These are phyloP conservation scores for Tetragonula clypearis DNA, from an alignment of 1,140 invertebrate genomes.

Conservation along the genomic window DNA sequence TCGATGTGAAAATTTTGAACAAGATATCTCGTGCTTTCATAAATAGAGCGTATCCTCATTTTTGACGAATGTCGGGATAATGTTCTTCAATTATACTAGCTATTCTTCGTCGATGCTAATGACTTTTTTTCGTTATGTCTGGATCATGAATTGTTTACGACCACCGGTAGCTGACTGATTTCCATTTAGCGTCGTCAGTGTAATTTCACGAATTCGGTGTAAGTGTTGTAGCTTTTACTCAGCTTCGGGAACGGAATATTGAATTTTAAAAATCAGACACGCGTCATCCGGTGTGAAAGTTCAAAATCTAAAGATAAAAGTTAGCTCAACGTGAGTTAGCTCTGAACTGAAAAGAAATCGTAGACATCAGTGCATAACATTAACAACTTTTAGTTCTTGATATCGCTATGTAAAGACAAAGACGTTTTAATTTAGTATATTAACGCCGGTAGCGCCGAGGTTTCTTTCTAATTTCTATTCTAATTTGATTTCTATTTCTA, in stretches of 20 bases:
- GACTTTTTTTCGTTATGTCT: not conserved
- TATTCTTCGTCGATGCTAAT: not conserved
- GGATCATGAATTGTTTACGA: not conserved
- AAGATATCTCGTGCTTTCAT: not conserved
- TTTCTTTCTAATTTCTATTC: no score
- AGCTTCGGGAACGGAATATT: not conserved
- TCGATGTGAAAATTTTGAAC: not conserved
- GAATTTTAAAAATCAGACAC: not conserved
- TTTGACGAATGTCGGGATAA: no score
- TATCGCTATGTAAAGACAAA: no score
- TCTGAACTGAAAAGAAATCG: not conserved
- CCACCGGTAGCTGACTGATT: not conserved
- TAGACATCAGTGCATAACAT: no score
- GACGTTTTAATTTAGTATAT: not conserved
- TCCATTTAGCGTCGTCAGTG: no score
- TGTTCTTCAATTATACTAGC: no score
- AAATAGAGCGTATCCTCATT: not conserved
- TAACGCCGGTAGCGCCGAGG: not conserved
- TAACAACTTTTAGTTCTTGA: no score
- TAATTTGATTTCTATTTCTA: not conserved
- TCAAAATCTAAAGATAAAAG: not conserved
- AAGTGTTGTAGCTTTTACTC: no score
- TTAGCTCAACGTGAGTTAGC: no score
- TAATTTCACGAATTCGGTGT: not conserved
- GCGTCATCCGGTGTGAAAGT: not conserved